Percentiles rank a stretch among this genome's conserved stretches.
These are phyloP conservation scores for Dinomys branickii DNA, from an alignment of 2,113 vertebrate genomes.

Conservation along the genomic window DNA sequence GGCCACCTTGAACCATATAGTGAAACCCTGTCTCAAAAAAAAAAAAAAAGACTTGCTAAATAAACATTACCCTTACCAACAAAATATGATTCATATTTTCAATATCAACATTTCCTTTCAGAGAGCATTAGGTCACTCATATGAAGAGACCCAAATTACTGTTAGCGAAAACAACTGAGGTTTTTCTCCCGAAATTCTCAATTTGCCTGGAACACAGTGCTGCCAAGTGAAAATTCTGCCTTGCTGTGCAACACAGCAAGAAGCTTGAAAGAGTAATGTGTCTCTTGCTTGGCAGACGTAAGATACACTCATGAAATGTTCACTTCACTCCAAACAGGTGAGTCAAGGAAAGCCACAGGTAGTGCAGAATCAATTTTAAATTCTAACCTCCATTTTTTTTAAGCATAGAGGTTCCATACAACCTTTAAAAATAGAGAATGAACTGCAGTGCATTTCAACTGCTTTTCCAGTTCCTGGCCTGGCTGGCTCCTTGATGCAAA, in stretches of 20 bases:
- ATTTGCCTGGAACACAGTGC: conserved; percentile 9
- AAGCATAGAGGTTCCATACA: neutral
- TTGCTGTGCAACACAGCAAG: neutral
- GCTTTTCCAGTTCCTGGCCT: conserved; percentile 6
- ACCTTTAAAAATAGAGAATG: neutral
- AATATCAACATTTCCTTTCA: conserved; percentile 37
- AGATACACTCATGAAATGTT: neutral
- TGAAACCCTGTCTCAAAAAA: neutral
- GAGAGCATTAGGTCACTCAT: neutral
- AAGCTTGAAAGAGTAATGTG: neutral
- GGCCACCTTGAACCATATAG: neutral
- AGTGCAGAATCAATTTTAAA: conserved; percentile 6
- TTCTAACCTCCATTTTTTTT: conserved; percentile 36
- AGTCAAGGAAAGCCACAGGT: conserved; percentile 26
- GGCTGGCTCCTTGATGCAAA: neutral
- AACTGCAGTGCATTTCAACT: conserved; percentile 27
- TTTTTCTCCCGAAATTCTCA: neutral
- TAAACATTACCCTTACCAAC: conserved; percentile 25
- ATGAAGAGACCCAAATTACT: neutral
- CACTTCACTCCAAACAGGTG: neutral
- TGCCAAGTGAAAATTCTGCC: neutral
- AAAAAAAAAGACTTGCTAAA: conserved; percentile 23
- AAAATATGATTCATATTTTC: conserved; percentile 14
- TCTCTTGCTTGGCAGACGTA: neutral
- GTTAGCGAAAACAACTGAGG: neutral